phyloP scores from a whole-genome alignment of 53 echinoderm and acorn worm genomes.

The Echinometra lucunter region DNA sequence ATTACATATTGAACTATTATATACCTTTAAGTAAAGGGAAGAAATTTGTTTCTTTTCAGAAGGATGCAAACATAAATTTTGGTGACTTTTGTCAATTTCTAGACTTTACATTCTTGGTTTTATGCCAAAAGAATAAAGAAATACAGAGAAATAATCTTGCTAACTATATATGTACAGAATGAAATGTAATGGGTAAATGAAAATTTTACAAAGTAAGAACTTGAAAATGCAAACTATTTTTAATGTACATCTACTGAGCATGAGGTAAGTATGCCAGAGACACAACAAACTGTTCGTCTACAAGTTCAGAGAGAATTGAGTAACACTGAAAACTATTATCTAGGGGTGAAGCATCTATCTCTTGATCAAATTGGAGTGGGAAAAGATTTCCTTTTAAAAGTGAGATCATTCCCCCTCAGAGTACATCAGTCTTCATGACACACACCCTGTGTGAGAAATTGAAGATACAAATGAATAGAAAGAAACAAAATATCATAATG shows the following conservation, averaged over 20 bases:
- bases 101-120: too few species aligned
- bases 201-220: not conserved
- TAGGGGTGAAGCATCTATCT: not conserved
- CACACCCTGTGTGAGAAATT: not conserved
- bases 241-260: not conserved
- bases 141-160: not conserved
- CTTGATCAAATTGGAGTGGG: not conserved
- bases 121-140: not conserved
- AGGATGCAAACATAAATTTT: too few species aligned
- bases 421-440: not conserved
- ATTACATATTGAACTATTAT: too few species aligned
- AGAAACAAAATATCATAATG: conserved; percentile 9
- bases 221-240: not conserved
- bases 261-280: not conserved
- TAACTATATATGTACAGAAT: not conserved
- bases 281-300: not conserved
- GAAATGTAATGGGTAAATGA: not conserved
- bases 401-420: not conserved
- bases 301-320: not conserved
- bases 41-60: too few species aligned
- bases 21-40: too few species aligned
- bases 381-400: not conserved
- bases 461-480: not conserved
- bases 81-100: too few species aligned
- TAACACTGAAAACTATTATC: not conserved